Percentiles rank a stretch among this genome's conserved stretches.
These are phyloP conservation scores for Apteryx owenii DNA, from an alignment of 2,113 vertebrate species.

Conservation along the genomic window DNA sequence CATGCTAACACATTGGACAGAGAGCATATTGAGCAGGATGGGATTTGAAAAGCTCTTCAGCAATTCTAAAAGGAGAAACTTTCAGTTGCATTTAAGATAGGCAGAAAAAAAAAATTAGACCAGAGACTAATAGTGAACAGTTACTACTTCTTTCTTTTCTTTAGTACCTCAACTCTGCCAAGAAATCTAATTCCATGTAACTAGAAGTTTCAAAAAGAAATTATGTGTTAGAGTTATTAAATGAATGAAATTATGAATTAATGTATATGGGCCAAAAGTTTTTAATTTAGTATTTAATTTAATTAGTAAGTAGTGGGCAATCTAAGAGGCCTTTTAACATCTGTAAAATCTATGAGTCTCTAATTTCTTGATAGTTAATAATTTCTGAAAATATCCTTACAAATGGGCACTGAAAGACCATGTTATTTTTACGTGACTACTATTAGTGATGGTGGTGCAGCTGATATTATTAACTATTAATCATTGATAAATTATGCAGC, in stretches of 20 bases:
- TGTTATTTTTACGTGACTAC: not conserved
- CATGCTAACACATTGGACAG: not conserved
- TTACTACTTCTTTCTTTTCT: not conserved
- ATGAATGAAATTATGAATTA: not conserved
- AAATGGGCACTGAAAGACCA: not conserved
- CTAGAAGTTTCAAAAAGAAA: not conserved
- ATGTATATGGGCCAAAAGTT: not conserved
- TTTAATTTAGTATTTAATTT: not conserved
- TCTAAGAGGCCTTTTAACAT: not conserved
- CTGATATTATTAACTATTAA: not conserved
- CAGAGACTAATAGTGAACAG: not conserved
- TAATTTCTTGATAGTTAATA: not conserved
- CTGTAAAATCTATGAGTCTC: not conserved
- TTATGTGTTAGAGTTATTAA: not conserved
- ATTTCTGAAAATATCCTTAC: not conserved
- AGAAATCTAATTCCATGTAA: not conserved
- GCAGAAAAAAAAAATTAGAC: not conserved
- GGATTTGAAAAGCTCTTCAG: not conserved
- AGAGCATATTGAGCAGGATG: not conserved
- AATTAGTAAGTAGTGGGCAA: not conserved
- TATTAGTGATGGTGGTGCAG: not conserved
- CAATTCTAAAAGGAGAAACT: not conserved
- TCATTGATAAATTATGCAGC: not conserved
- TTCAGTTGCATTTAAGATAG: not conserved
- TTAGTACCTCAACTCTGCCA: not conserved